Conservation (phyloP, 2,113 vertebrate genomes). For the Pandion haliaetus region DNA sequence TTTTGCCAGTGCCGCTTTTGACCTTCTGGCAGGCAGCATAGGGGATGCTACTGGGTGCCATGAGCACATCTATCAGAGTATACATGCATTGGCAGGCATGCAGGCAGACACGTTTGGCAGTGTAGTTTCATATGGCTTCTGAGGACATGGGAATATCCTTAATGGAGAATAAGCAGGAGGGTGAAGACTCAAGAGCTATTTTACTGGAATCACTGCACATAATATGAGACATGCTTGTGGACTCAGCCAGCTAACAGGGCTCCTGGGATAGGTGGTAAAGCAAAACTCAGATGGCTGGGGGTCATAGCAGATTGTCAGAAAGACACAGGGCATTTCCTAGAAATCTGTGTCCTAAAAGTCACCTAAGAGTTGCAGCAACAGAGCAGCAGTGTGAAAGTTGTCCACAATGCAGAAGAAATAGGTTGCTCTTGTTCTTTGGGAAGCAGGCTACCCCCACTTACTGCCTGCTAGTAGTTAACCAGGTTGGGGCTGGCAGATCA, state of each 20-base stretch:
- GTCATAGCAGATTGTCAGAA: background rate
- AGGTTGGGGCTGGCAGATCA: background rate
- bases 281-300: background rate
- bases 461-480: background rate
- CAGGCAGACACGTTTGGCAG: background rate
- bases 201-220: background rate
- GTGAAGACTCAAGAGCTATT: background rate
- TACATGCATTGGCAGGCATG: background rate
- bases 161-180: background rate
- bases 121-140: background rate
- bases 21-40: background rate
- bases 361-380: background rate
- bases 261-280: background rate
- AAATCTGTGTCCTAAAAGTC: background rate
- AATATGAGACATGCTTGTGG: accelerated
- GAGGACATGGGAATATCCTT: background rate
- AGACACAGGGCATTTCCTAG: background rate
- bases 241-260: background rate
- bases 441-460: background rate
- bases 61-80: accelerated
- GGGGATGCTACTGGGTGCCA: background rate
- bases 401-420: background rate
- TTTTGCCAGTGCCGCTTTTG: background rate
- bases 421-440: background rate
- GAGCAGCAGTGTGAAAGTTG: background rate